Conservation (phyloP, 2,113 vertebrate genomes). For the Trichechus manatus region DNA sequence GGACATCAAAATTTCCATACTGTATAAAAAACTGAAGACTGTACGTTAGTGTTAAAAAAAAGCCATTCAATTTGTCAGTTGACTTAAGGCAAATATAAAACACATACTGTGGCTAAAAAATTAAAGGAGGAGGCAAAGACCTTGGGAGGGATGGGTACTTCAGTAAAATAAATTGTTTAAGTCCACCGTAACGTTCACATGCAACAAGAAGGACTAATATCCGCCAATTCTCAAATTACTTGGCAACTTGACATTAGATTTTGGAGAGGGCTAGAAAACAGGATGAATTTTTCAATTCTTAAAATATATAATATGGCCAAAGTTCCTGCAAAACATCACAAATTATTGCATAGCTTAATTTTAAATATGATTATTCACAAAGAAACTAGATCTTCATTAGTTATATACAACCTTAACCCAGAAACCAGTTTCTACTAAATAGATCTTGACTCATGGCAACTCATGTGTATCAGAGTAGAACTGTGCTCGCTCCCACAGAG, state of each 20-base stretch:
- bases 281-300: not conserved
- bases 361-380: no score
- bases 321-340: not conserved
- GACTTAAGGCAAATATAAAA: slow-evolving; percentile 27
- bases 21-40: slow-evolving; percentile 18
- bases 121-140: not conserved
- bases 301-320: not conserved
- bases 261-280: not conserved
- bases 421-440: no score
- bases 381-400: not conserved
- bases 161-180: not conserved
- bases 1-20: not conserved
- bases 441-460: no score
- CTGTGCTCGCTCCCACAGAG: no score
- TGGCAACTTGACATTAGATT: not conserved
- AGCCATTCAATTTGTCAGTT: not conserved
- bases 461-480: no score
- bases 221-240: not conserved
- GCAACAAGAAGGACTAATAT: not conserved
- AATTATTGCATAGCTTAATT: not conserved
- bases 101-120: not conserved
- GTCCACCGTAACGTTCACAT: not conserved
- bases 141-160: not conserved
- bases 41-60: not conserved
- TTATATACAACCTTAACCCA: not conserved